These are phyloP conservation scores for Mastigias papua DNA, from an alignment of 30 jellyfish, hydroid and myxozoan species.

Conservation along the genomic window DNA sequence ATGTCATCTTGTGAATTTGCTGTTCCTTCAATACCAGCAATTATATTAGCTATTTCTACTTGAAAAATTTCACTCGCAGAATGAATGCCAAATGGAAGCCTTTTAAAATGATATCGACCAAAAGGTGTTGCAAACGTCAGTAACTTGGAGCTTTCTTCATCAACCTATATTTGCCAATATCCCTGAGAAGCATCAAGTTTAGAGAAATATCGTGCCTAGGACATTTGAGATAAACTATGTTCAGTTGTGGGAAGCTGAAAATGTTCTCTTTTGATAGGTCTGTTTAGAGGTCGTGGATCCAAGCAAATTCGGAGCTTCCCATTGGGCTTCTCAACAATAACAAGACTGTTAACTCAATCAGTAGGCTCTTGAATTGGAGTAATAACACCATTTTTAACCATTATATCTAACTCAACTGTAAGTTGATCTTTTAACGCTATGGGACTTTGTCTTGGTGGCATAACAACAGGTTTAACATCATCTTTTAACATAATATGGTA, in stretches of 20 bases:
- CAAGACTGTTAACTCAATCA: no score
- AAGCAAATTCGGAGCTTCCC: slow-evolving; percentile 83
- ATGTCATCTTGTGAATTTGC: slow-evolving; percentile 69
- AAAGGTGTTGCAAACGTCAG: slow-evolving; percentile 79
- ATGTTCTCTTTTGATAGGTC: slow-evolving; percentile 81
- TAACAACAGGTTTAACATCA: no score
- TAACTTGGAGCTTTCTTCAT: slow-evolving; percentile 52
- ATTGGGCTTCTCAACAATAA: no score
- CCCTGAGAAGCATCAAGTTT: slow-evolving; percentile 77
- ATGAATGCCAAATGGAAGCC: slow-evolving; percentile 83
- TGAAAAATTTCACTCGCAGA: slow-evolving; percentile 76
- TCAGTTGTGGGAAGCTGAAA: slow-evolving; percentile 78
- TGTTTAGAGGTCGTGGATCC: slow-evolving; percentile 84
- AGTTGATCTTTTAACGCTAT: no score
- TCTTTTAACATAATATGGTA: no score
- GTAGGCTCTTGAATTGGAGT: no score
- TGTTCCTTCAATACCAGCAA: slow-evolving; percentile 52
- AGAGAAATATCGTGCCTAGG: slow-evolving; percentile 79
- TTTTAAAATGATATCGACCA: slow-evolving; percentile 76
- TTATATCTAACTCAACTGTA: no score
- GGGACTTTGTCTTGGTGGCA: no score
- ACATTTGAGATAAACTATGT: slow-evolving; percentile 70
- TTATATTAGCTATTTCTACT: slow-evolving; percentile 40
- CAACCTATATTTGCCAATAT: slow-evolving; percentile 76
- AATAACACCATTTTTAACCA: no score